Evolutionary conservation across 2,888 invertebrate genomes (phyloP).

Genomic region (Caenorhabditis doughertyi): DNA sequence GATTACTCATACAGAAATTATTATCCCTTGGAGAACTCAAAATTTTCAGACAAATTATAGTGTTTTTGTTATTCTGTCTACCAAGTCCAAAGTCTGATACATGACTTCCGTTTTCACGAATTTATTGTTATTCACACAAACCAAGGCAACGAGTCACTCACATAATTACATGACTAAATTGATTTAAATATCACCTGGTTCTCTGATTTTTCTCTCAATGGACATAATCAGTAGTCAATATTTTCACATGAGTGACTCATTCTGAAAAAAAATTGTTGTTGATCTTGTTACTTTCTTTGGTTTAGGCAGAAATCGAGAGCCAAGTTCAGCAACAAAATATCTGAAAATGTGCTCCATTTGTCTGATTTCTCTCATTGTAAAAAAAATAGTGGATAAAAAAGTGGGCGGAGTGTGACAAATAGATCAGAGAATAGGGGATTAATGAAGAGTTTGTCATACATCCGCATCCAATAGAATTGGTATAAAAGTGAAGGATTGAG

Average conservation of each 20-base stretch:
- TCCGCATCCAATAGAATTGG: constrained; percentile 29
- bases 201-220: constrained; percentile 15
- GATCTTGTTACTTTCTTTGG: constrained; percentile 11
- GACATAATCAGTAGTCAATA: constrained; percentile 1
- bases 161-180: constrained; percentile 33
- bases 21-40: neutral
- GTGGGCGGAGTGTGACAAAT: constrained; percentile 21
- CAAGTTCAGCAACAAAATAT: constrained; percentile 39
- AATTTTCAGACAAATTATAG: neutral
- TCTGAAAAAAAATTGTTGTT: constrained; percentile 25
- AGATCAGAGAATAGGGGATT: constrained; percentile 51
- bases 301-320: neutral
- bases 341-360: constrained; percentile 23
- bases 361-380: constrained; percentile 19
- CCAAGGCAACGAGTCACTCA: too few species aligned
- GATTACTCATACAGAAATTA: neutral
- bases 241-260: constrained; percentile 31
- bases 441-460: constrained; percentile 30
- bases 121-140: constrained; percentile 15
- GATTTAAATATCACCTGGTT: constrained; percentile 22
- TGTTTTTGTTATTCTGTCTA: constrained; percentile 8
- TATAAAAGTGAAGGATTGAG: constrained; percentile 31
- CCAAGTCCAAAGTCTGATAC: neutral
- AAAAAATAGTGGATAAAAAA: neutral
- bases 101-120: neutral